A percentile compares a stretch with the other conserved stretches of the same genome.
phyloP scores from a whole-genome alignment of 2,888 invertebrate species.

The Thalpophila matura region DNA sequence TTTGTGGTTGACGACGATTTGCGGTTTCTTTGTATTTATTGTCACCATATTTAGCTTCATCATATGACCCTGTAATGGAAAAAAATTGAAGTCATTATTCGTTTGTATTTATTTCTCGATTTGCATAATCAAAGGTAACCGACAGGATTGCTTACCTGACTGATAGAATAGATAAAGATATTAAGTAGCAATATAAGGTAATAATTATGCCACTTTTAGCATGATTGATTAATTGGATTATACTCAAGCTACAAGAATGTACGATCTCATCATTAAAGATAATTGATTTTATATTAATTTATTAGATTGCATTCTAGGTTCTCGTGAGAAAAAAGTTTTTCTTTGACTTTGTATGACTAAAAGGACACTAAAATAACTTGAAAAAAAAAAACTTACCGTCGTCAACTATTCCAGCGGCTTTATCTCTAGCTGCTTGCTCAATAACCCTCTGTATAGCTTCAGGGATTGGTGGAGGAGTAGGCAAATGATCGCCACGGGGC shows the following conservation, averaged over 20 bases:
- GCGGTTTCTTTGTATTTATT: constrained; percentile 70
- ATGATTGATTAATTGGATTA: constrained; percentile 34
- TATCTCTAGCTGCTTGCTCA: constrained; percentile 76
- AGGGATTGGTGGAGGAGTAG: constrained; percentile 83
- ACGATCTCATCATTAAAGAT: neutral
- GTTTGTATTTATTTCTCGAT: too few species aligned
- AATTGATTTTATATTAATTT: constrained; percentile 13
- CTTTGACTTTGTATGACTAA: neutral
- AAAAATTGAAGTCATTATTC: too few species aligned
- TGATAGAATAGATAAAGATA: constrained; percentile 10
- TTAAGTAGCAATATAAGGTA: constrained; percentile 4
- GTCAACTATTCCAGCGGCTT: constrained; percentile 75
- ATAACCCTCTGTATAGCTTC: constrained; percentile 80
- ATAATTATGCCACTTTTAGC: constrained; percentile 10
- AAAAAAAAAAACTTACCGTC: constrained; percentile 73
- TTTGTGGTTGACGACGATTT: constrained; percentile 29
- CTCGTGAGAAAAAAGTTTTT: constrained; percentile 8
- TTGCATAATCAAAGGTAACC: too few species aligned
- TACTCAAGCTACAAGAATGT: neutral
- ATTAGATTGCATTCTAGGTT: constrained; percentile 16
- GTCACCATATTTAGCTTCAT: constrained; percentile 81
- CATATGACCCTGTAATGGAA: constrained; percentile 76
- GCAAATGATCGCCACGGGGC: constrained; percentile 83
- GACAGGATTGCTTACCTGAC: too few species aligned
- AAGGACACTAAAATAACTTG: neutral